A percentile compares a stretch with the other conserved stretches of the same genome.
Conservation (phyloP, 1,140 invertebrate genomes). For the Littorina saxatilis region DNA sequence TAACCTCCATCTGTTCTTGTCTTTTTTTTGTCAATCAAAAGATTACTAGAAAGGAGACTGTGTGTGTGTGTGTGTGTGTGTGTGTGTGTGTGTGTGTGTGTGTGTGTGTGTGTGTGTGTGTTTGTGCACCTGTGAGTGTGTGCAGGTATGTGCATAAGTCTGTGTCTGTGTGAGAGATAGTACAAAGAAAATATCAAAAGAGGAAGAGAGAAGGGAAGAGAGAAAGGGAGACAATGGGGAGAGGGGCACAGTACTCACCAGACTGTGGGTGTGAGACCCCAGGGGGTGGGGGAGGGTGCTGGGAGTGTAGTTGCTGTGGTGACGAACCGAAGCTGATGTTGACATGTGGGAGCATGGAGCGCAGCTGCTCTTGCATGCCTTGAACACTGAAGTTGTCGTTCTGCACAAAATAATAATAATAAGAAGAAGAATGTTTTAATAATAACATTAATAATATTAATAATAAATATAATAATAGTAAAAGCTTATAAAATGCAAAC, state of each 20-base stretch:
- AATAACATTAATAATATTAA: not conserved
- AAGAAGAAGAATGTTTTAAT: too few relatives aligned
- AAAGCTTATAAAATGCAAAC: too few relatives aligned
- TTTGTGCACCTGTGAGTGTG: too few relatives aligned
- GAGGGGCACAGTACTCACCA: not conserved
- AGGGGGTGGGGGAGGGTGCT: constrained; percentile 27
- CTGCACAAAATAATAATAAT: too few relatives aligned
- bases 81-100: too few relatives aligned
- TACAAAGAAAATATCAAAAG: not conserved
- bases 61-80: too few relatives aligned
- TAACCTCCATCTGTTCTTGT: too few relatives aligned
- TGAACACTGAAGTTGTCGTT: constrained; percentile 69
- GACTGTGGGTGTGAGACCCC: constrained; percentile 26
- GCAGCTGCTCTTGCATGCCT: constrained; percentile 77
- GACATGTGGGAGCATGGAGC: constrained; percentile 77
- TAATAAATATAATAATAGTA: constrained; percentile 11
- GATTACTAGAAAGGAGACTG: too few relatives aligned
- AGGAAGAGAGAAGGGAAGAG: too few relatives aligned
- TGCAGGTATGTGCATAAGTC: too few relatives aligned
- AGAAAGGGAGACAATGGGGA: not conserved
- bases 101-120: too few relatives aligned
- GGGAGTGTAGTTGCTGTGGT: constrained; percentile 46
- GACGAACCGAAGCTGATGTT: constrained; percentile 76
- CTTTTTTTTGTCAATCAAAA: too few relatives aligned
- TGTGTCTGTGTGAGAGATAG: not conserved